Evolutionary conservation across 2,888 invertebrate genomes (phyloP).

Genomic region (Epinotia bilunana): DNA sequence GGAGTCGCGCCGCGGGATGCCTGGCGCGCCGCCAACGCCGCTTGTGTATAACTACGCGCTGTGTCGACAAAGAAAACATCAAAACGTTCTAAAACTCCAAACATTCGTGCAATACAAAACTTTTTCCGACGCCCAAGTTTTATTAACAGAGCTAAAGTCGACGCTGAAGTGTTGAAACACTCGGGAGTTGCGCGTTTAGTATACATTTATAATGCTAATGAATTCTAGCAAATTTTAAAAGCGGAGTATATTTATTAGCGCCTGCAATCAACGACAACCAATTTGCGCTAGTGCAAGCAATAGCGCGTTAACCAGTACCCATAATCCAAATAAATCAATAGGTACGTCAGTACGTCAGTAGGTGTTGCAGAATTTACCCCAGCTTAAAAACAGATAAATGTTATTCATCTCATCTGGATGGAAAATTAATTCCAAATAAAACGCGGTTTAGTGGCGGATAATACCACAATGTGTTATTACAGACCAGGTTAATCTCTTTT

Average conservation of each 20-base stretch:
- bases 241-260: background rate
- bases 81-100: constrained; percentile 27
- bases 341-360: too few relatives aligned
- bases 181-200: background rate
- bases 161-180: constrained; percentile 9
- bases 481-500: constrained; percentile 71
- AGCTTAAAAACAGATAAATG: constrained; percentile 51
- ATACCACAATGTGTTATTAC: constrained; percentile 70
- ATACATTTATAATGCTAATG: background rate
- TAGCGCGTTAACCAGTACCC: too few relatives aligned
- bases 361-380: background rate
- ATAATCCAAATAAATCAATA: too few relatives aligned
- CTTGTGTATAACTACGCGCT: constrained; percentile 50
- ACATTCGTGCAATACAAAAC: constrained; percentile 27
- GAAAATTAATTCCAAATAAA: constrained; percentile 60
- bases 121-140: constrained; percentile 8
- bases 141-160: constrained; percentile 16
- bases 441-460: constrained; percentile 59
- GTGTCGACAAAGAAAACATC: constrained; percentile 17
- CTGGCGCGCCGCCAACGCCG: constrained; percentile 53
- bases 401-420: constrained; percentile 53
- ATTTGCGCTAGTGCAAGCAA: too few relatives aligned
- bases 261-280: background rate
- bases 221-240: background rate
- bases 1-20: constrained; percentile 54